Conservation (phyloP, 2,113 vertebrate species). For the Trachemys scripta region DNA sequence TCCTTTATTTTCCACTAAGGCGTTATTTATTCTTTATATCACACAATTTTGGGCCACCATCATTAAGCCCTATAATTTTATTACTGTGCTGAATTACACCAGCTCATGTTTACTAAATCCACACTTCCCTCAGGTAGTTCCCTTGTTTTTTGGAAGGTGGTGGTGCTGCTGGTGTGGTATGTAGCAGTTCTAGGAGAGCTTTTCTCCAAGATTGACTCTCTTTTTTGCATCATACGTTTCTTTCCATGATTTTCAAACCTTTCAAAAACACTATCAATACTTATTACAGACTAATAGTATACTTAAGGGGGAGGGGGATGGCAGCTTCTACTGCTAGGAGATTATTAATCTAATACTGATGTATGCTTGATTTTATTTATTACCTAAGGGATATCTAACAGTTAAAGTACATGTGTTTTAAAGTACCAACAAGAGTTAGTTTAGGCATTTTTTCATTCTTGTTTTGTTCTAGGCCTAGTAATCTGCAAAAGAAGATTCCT, state of each 20-base stretch:
- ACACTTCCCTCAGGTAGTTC: background rate
- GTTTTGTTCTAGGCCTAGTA: background rate
- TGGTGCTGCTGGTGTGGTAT: background rate
- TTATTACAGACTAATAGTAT: background rate
- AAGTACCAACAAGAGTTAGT: background rate
- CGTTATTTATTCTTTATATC: background rate
- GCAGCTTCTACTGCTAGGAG: background rate
- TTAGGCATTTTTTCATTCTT: background rate
- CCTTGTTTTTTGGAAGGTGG: background rate
- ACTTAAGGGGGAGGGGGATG: background rate
- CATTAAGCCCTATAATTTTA: background rate
- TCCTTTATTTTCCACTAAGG: background rate
- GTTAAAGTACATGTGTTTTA: background rate
- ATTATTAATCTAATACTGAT: background rate
- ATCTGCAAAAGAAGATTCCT: background rate
- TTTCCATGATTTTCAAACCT: background rate
- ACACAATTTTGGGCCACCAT: background rate
- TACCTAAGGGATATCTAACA: background rate
- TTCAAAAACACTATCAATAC: background rate
- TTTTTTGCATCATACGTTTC: background rate
- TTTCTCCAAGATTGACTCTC: background rate
- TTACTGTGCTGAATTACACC: background rate
- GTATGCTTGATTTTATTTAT: background rate
- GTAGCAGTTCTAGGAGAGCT: too few species aligned
- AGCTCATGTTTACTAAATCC: background rate